Evolutionary conservation across 2,797 vertebrate genomes (phyloP), one percentile per base, ranked within the genome.

Genomic region (Sorex maritimensis): DNA sequence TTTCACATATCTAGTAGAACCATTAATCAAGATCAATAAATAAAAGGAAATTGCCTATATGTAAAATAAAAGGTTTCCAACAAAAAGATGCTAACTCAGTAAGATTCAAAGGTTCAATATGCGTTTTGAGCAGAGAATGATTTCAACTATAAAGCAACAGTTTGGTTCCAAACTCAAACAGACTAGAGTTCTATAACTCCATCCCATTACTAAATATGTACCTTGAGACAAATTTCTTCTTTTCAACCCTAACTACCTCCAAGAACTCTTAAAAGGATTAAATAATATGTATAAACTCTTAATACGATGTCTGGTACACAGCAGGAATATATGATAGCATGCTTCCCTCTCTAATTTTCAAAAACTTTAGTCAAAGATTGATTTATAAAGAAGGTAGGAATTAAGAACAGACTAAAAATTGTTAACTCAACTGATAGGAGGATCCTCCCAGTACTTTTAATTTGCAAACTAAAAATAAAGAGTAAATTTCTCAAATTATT

Each of bases 161-260:
- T 58, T 86, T 26, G 21, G n/a, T 46, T 94, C 77, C 52, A 46
- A n/a, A 89, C 44, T 72, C 91, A 81, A 86, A 86, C 41, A 80
- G 68, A 86, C 69, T 69, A 90, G 63, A 80, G 82, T 86, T 81
- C 65, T 46, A 13, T 85, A 91, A 41, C 30, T 90, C 69, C 72
- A 78, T 30, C 28, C 79, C 21, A 46, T 67, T 89, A 81, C 49
- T 85, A 67, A 65, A 63, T 63, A 10, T 65, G 12, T 72, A 89
- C 89, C 46, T 55, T 61, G 94, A 91, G 61, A 67, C 73, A 96
- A 89, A 95, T 79, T 92, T 34, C 73, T 92, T 84, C 61, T 91
- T 84, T 79, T 46, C 52, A 77, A 77, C 5, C 84, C 19, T 78
- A 92, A 30, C n/a, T 73, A 78, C 61, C 68, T 80, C 83, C 81